Conservation (phyloP, 2,888 invertebrate species). For the Thera obeliscata region DNA sequence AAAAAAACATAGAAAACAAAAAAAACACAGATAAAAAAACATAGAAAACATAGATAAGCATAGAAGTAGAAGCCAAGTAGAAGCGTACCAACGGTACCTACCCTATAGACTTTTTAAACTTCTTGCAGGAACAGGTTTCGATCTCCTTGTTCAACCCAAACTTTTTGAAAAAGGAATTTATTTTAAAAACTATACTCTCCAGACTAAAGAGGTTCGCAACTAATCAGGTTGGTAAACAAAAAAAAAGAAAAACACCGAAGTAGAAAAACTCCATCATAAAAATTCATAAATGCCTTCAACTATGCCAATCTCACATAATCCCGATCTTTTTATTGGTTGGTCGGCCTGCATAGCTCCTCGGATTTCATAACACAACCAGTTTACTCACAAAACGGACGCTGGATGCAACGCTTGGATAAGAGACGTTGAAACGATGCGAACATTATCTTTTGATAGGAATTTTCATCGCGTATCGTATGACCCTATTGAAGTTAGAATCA, state of each 20-base stretch:
- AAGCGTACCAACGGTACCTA: no score
- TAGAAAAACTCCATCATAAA: constrained; percentile 2
- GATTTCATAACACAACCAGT: constrained; percentile 35
- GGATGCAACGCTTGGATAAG: constrained; percentile 20
- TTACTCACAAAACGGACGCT: constrained; percentile 29
- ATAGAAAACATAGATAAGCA: no score
- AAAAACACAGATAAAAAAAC: no score
- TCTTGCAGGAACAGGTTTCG: no score
- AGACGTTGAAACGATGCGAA: constrained; percentile 26
- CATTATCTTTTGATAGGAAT: constrained; percentile 34
- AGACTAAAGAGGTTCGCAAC: no score
- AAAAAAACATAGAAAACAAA: no score
- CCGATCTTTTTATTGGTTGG: constrained; percentile 23
- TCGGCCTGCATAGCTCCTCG: constrained; percentile 22
- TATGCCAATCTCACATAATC: constrained; percentile 23
- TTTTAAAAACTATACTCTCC: no score
- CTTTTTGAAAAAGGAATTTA: no score
- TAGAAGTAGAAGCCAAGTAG: no score
- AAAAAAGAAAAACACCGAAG: background rate
- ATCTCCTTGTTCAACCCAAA: no score
- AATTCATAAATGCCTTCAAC: constrained; percentile 2
- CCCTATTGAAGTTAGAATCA: constrained; percentile 16
- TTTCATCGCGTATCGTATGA: constrained; percentile 31
- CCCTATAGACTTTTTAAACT: no score
- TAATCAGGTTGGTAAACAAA: background rate